Conservation (phyloP, 2,113 vertebrate species). For the Vanacampus margaritifer region DNA sequence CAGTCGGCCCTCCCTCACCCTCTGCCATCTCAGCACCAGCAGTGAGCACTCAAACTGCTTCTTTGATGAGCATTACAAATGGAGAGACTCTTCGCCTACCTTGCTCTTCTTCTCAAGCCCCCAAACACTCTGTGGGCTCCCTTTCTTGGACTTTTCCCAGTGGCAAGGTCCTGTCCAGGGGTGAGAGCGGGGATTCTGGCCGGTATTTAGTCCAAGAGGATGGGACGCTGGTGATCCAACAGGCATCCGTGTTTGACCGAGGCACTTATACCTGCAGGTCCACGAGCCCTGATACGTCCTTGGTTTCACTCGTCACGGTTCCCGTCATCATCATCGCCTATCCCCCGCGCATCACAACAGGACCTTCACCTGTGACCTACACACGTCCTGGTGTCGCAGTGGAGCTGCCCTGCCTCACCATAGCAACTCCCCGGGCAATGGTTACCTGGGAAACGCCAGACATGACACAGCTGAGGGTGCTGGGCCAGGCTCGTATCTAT, state of each 20-base stretch:
- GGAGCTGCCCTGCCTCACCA: slow-evolving; percentile 81
- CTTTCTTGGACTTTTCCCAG: slow-evolving; percentile 83
- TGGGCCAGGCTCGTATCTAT: slow-evolving; percentile 77
- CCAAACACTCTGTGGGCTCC: slow-evolving; percentile 30
- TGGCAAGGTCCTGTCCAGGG: slow-evolving; percentile 72
- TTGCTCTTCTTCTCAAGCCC: slow-evolving; percentile 60
- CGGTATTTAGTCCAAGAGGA: slow-evolving; percentile 75
- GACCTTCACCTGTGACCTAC: slow-evolving; percentile 82
- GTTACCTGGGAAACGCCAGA: slow-evolving; percentile 90
- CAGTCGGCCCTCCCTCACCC: slow-evolving; percentile 17
- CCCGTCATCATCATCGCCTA: slow-evolving; percentile 92
- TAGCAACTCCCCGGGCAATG: slow-evolving; percentile 83
- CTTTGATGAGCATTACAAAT: slow-evolving; percentile 81
- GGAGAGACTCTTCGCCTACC: slow-evolving; percentile 83
- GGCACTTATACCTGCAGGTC: slow-evolving; percentile 83
- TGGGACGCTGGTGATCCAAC: slow-evolving; percentile 78
- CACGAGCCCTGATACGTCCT: slow-evolving; percentile 62
- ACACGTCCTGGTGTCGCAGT: slow-evolving; percentile 78
- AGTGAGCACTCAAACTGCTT: slow-evolving; percentile 69
- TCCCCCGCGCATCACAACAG: slow-evolving; percentile 85
- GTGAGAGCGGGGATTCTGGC: slow-evolving; percentile 66
- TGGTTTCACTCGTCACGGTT: slow-evolving; percentile 64
- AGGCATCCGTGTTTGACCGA: slow-evolving; percentile 84
- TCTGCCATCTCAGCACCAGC: slow-evolving; percentile 42
- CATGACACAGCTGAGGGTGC: slow-evolving; percentile 74